These are phyloP conservation scores for Hoplodrina ambigua DNA, from an alignment of 2,888 invertebrate genomes.

Conservation along the genomic window DNA sequence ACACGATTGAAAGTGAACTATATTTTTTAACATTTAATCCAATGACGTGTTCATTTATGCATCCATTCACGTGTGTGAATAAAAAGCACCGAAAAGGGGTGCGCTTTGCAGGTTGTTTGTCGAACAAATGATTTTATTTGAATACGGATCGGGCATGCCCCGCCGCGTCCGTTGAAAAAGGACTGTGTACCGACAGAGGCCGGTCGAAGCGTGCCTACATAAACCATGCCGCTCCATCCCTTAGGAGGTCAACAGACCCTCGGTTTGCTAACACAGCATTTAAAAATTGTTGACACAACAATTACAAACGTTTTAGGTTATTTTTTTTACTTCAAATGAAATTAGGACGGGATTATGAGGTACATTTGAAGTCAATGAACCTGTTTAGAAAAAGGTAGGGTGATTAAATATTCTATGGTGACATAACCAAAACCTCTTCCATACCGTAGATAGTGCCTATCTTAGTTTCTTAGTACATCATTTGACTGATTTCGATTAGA, in stretches of 20 bases:
- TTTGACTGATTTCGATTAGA: too few relatives aligned
- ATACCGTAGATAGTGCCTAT: too few relatives aligned
- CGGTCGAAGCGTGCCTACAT: slow-evolving; percentile 25
- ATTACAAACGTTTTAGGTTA: background rate
- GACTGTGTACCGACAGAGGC: slow-evolving; percentile 30
- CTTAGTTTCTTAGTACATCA: too few relatives aligned
- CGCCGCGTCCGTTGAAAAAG: slow-evolving; percentile 35
- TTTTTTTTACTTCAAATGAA: background rate
- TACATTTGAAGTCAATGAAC: too few relatives aligned
- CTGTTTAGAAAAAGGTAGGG: too few relatives aligned
- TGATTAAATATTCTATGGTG: too few relatives aligned
- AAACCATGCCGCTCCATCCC: slow-evolving; percentile 28
- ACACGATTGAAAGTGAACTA: background rate
- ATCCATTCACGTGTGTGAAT: slow-evolving; percentile 21
- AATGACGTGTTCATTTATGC: slow-evolving; percentile 9
- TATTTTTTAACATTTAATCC: slow-evolving; percentile 5
- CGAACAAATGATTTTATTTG: slow-evolving; percentile 59
- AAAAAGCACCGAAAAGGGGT: slow-evolving; percentile 23
- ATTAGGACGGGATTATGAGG: too few relatives aligned
- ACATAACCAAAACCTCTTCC: too few relatives aligned
- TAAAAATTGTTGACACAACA: slow-evolving; percentile 31
- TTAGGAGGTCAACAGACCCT: slow-evolving; percentile 25
- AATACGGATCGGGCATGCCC: slow-evolving; percentile 42
- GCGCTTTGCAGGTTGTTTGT: slow-evolving; percentile 43
- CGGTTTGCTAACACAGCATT: slow-evolving; percentile 24